Conservation (phyloP, 2,113 vertebrate genomes). For the Hippocampus barbouri region DNA sequence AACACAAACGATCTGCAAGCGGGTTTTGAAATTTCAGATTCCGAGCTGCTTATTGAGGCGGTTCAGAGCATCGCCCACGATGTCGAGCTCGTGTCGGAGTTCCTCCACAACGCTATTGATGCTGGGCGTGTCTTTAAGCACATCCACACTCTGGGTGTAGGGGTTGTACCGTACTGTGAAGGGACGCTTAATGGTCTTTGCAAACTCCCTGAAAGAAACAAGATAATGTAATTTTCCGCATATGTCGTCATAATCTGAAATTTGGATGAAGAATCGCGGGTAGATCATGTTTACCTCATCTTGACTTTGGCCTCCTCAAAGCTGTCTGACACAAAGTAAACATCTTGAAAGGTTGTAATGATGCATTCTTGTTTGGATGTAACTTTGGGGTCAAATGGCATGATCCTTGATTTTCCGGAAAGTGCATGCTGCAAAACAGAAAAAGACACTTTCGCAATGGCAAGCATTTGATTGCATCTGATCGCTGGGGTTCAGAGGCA, state of each 20-base stretch:
- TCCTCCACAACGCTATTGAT: constrained; percentile 87
- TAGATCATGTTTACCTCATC: constrained; percentile 79
- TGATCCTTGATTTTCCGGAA: constrained; percentile 84
- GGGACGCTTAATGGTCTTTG: constrained; percentile 94
- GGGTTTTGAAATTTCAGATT: constrained; percentile 62
- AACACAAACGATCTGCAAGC: background rate
- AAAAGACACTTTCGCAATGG: background rate
- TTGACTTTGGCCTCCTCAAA: constrained; percentile 96
- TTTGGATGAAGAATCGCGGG: background rate
- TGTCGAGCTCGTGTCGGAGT: constrained; percentile 86
- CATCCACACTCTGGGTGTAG: constrained; percentile 89
- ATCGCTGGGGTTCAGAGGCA: background rate
- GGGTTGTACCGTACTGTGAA: constrained; percentile 95
- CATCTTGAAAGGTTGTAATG: constrained; percentile 94
- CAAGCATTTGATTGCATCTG: background rate
- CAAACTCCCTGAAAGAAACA: constrained; percentile 83
- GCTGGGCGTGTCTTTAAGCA: constrained; percentile 86
- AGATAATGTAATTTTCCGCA: background rate
- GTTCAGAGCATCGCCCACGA: constrained; percentile 85
- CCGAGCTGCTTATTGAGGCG: constrained; percentile 83
- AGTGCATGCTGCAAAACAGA: constrained; percentile 78
- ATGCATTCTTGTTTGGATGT: constrained; percentile 92
- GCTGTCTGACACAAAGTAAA: constrained; percentile 93
- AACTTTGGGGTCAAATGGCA: constrained; percentile 86
- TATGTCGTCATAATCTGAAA: background rate